Evolutionary conservation across 2,888 invertebrate species (phyloP).

Genomic region (Mesochorus sp.): DNA sequence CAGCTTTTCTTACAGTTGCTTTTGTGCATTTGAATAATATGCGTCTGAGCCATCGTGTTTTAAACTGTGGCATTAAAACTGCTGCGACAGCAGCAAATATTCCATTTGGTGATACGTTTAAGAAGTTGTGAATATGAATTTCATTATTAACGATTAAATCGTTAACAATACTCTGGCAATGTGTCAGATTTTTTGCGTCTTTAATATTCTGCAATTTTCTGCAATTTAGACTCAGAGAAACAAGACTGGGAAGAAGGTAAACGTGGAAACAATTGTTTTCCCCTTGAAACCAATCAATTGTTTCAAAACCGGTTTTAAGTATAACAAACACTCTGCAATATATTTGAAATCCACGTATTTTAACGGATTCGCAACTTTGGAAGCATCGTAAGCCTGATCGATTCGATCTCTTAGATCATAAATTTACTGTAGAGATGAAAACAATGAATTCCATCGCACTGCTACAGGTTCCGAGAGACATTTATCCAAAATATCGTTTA

Average conservation of each 20-base stretch:
- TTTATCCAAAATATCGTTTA: slow-evolving; percentile 8
- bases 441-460: slow-evolving; percentile 44
- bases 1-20: background rate
- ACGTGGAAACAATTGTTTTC: slow-evolving; percentile 20
- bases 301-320: slow-evolving; percentile 28
- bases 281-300: slow-evolving; percentile 26
- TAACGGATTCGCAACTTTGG: slow-evolving; percentile 12
- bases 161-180: slow-evolving; percentile 32
- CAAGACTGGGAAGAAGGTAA: slow-evolving; percentile 21
- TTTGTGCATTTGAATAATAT: slow-evolving; percentile 6
- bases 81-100: slow-evolving; percentile 38
- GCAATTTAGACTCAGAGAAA: slow-evolving; percentile 1
- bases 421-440: slow-evolving; percentile 17
- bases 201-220: slow-evolving; percentile 9
- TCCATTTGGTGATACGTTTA: slow-evolving; percentile 20
- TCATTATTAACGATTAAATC: slow-evolving; percentile 8
- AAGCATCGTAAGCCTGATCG: background rate
- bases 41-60: slow-evolving; percentile 20
- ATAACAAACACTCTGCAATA: background rate
- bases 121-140: slow-evolving; percentile 24
- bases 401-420: slow-evolving; percentile 21
- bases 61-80: slow-evolving; percentile 27
- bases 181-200: too few species aligned
- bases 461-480: slow-evolving; percentile 36
- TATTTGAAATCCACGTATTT: slow-evolving; percentile 18